These are phyloP conservation scores for Gastracanthus pulcherrimus DNA, from an alignment of 2,888 invertebrate species.

Conservation along the genomic window DNA sequence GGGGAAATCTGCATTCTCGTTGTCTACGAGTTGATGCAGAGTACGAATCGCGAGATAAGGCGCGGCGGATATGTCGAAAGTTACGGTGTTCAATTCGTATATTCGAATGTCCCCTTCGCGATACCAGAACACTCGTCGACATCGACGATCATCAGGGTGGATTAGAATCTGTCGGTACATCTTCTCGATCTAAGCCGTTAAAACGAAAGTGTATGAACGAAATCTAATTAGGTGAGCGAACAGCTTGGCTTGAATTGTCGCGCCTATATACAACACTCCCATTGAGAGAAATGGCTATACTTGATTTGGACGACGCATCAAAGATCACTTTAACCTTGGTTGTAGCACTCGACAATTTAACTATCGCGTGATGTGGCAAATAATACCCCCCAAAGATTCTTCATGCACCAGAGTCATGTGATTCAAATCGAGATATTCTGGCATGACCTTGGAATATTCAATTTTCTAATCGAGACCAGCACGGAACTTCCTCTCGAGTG, in stretches of 20 bases:
- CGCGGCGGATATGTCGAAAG: slow-evolving; percentile 53
- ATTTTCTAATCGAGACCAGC: neutral
- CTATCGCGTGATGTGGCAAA: too few species aligned
- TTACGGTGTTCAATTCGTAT: slow-evolving; percentile 50
- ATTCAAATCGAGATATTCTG: slow-evolving; percentile 36
- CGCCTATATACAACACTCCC: slow-evolving; percentile 61
- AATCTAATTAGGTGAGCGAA: too few species aligned
- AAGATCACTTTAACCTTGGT: too few species aligned
- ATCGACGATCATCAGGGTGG: slow-evolving; percentile 40
- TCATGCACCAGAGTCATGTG: too few species aligned
- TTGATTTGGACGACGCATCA: slow-evolving; percentile 54
- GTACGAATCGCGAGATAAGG: too few species aligned
- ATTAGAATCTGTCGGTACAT: slow-evolving; percentile 15
- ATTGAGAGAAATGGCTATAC: slow-evolving; percentile 62
- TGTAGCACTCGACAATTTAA: too few species aligned
- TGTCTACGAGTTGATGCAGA: too few species aligned
- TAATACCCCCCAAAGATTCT: too few species aligned
- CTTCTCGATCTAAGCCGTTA: slow-evolving; percentile 36
- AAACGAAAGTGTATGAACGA: too few species aligned
- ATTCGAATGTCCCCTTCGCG: neutral
- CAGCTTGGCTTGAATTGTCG: slow-evolving; percentile 62
- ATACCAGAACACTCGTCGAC: slow-evolving; percentile 40
- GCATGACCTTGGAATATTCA: slow-evolving; percentile 38
- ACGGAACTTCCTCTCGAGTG: slow-evolving; percentile 5
- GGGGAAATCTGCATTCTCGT: too few species aligned